Conservation (phyloP, 2,888 invertebrate genomes). For the Tridacna crocea region DNA sequence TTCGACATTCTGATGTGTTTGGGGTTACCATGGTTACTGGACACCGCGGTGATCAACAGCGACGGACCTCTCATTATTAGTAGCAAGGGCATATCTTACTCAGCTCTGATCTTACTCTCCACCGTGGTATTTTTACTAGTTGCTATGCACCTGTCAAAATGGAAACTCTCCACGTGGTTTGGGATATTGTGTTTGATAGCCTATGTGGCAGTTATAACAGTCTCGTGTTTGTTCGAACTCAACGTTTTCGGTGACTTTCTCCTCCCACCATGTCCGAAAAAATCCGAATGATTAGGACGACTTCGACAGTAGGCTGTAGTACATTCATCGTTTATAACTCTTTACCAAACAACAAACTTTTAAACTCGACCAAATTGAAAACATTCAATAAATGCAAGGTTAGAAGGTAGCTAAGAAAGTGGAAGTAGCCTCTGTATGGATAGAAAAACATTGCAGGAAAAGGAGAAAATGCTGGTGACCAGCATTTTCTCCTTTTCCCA, state of each 20-base stretch:
- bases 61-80: constrained; percentile 90
- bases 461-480: not conserved
- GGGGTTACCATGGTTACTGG: constrained; percentile 82
- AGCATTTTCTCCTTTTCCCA: not conserved
- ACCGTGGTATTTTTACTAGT: constrained; percentile 90
- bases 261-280: constrained; percentile 36
- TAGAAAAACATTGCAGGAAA: no score
- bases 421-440: no score
- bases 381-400: no score
- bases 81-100: constrained; percentile 92
- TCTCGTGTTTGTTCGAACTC: constrained; percentile 92
- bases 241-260: constrained; percentile 94
- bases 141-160: constrained; percentile 88
- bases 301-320: no score
- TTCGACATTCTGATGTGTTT: constrained; percentile 83
- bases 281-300: not conserved
- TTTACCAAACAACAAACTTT: no score
- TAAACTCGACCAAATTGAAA: no score
- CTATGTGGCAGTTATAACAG: constrained; percentile 89
- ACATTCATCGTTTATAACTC: no score
- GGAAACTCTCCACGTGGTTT: constrained; percentile 88
- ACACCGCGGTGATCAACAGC: constrained; percentile 67
- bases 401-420: no score
- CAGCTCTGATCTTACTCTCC: constrained; percentile 90
- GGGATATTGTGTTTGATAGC: constrained; percentile 88